Percentiles rank a stretch among this genome's conserved stretches.
Conservation (phyloP, 2,113 vertebrate genomes). For the Ptilonorhynchus violaceus region DNA sequence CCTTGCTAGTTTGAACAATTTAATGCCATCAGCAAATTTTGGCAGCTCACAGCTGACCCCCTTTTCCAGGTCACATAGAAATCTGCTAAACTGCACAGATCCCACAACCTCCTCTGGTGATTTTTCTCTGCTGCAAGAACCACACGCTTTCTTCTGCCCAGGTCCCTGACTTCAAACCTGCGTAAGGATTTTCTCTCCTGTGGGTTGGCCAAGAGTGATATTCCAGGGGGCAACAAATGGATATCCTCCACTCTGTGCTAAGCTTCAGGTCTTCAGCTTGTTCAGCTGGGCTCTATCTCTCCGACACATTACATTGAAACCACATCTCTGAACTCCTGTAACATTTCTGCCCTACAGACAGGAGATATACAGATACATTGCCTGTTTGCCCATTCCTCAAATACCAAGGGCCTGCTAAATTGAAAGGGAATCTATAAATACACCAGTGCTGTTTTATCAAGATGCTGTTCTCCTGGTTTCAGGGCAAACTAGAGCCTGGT, state of each 20-base stretch:
- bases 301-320: not conserved
- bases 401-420: not conserved
- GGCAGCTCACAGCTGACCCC: not conserved
- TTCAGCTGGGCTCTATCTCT: not conserved
- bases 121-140: not conserved
- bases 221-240: not conserved
- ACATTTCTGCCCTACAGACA: not conserved
- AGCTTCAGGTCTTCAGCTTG: not conserved
- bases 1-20: not conserved
- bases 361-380: not conserved
- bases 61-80: not conserved
- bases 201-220: not conserved
- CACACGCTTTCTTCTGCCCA: not conserved
- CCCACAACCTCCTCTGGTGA: not conserved
- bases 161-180: not conserved
- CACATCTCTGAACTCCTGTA: not conserved
- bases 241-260: not conserved
- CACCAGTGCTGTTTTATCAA: not conserved
- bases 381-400: not conserved
- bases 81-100: not conserved
- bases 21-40: not conserved
- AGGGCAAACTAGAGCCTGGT: not conserved
- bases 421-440: not conserved
- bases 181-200: not conserved
- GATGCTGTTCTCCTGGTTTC: not conserved